Percentiles rank a stretch among this genome's conserved stretches.
phyloP scores from a whole-genome alignment of 2,888 invertebrate species.

The Mechanitis mazaeus region DNA sequence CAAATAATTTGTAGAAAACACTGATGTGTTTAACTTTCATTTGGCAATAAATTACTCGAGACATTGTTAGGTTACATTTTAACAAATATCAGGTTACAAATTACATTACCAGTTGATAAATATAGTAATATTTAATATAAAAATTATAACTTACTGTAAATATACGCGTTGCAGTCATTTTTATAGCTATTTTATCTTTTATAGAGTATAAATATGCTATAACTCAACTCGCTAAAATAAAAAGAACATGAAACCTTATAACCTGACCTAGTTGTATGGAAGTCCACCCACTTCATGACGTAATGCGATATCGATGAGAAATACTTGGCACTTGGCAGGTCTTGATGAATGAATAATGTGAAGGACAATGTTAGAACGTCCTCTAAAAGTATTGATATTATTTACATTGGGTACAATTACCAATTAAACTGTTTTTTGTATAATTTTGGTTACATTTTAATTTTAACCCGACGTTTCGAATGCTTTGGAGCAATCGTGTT shows the following conservation, averaged over 20 bases:
- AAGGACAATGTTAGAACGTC: slow-evolving; percentile 25
- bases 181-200: slow-evolving; percentile 56
- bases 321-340: slow-evolving; percentile 43
- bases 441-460: too few relatives aligned
- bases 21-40: slow-evolving; percentile 16
- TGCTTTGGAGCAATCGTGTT: too few relatives aligned
- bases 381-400: slow-evolving; percentile 21
- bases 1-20: slow-evolving; percentile 56
- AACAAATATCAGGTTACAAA: neutral
- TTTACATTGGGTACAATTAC: too few relatives aligned
- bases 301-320: slow-evolving; percentile 46
- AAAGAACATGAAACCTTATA: slow-evolving; percentile 45
- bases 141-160: neutral
- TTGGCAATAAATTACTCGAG: neutral
- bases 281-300: slow-evolving; percentile 50
- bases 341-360: slow-evolving; percentile 24
- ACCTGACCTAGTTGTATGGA: slow-evolving; percentile 67
- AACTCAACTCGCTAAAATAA: slow-evolving; percentile 45
- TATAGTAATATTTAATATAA: neutral
- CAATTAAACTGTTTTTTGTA: too few relatives aligned
- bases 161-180: slow-evolving; percentile 38
- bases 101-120: neutral
- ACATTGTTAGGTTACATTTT: neutral
- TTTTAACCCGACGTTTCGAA: too few relatives aligned
- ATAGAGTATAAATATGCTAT: slow-evolving; percentile 6